Base-by-base conservation (phyloP, 2,113 vertebrate genomes). In the Lonchura striata region DNA sequence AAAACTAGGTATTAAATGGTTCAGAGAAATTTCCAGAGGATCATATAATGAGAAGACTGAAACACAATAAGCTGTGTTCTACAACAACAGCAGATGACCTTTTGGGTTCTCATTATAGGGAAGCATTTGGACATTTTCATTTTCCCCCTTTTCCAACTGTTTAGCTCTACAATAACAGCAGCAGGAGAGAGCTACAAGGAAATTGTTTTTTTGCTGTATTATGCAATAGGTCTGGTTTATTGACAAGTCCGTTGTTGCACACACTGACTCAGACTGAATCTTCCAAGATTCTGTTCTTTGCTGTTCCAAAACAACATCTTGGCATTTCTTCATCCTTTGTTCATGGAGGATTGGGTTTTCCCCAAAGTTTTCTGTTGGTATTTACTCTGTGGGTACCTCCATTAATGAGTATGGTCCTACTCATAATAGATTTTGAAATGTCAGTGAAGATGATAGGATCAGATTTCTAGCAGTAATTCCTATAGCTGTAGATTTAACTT, bases 211-310 rank as follows among this genome's bases (percentile, higher is more conserved):
- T 96, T 91, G 31, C 82, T 94, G 94, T 92, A 25, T 93, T 96
- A 75, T 95, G 97, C 95, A 97, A 95, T 94, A 84, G 75, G 20
- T 64, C 72, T 97, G 93, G 82, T 96, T 95, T 96, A 96, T 96
- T 95, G 90, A 97, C 94, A 92, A 33, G 84, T 11, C 11, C 50
- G 71, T 74, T 90, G 47, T 41, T 94, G 31, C 86, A 80, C 84
- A 71, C 46, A 65, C 69, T 94, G 89, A 90, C 86, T 95, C 82
- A 96, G n/a, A 92, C 63, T 57, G 81, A 90, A 89, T 76, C 85
- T 95, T 95, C 63, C 65, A 61, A 76, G 54, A 95, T 84, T 33
- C 75, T 82, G 37, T 87, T 95, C 90, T 66, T 90, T 75, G 59
- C 72, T 83, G 20, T 95, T 88, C 95, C 86, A 92, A 84, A 92